Evolutionary conservation across 1,140 invertebrate species (phyloP).

Genomic region (Uloborus diversus): DNA sequence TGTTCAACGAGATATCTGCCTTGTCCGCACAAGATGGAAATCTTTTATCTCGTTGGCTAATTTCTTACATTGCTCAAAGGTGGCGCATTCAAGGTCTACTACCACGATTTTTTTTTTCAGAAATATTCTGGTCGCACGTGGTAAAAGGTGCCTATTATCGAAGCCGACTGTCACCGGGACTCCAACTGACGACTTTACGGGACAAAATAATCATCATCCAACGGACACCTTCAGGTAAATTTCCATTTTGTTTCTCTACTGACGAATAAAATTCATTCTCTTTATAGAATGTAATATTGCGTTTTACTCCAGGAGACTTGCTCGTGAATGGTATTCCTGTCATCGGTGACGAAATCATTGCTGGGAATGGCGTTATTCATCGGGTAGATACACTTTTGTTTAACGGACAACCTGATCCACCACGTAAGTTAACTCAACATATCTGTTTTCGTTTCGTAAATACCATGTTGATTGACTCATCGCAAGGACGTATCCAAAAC

Average conservation of each 20-base stretch:
- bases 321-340: conserved; percentile 35
- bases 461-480: too few relatives aligned
- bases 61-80: too few relatives aligned
- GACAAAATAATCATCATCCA: conserved; percentile 14
- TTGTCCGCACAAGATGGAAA: too few relatives aligned
- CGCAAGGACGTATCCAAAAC: too few relatives aligned
- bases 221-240: conserved; percentile 27
- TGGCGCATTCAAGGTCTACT: too few relatives aligned
- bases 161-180: conserved; percentile 19
- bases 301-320: neutral
- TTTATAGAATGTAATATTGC: too few relatives aligned
- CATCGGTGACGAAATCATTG: neutral
- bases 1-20: too few relatives aligned
- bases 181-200: conserved; percentile 4
- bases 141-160: conserved; percentile 38
- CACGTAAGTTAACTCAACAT: neutral
- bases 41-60: too few relatives aligned
- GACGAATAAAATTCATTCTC: too few relatives aligned
- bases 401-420: neutral
- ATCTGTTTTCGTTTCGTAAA: neutral
- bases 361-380: conserved; percentile 49
- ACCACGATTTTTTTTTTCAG: conserved; percentile 27
- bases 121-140: conserved; percentile 37
- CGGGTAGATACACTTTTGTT: conserved; percentile 17
- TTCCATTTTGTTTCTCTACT: neutral